Evolutionary conservation across 2,888 invertebrate species (phyloP).

Genomic region (Polydrusus cervinus): DNA sequence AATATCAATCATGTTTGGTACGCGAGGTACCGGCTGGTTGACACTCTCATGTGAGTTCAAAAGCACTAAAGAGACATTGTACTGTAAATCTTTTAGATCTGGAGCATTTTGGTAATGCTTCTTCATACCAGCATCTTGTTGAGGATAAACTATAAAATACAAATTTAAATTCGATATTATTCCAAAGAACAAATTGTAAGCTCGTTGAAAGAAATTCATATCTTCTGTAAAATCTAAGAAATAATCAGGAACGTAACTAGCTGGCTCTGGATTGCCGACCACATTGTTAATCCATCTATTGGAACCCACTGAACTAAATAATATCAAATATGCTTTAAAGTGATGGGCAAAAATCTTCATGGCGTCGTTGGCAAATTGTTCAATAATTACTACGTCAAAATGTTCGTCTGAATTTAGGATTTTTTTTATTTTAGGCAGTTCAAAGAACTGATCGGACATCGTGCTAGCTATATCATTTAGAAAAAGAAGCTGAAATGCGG

Average conservation of each 20-base stretch:
- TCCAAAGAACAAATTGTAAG: constrained; percentile 71
- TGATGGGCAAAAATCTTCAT: too few species aligned
- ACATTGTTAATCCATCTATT: constrained; percentile 71
- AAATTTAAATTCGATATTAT: constrained; percentile 34
- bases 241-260: constrained; percentile 71
- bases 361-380: constrained; percentile 71
- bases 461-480: background rate
- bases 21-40: constrained; percentile 72
- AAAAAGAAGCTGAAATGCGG: constrained; percentile 30
- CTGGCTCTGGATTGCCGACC: constrained; percentile 72
- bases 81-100: constrained; percentile 56
- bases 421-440: constrained; percentile 46
- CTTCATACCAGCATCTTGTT: constrained; percentile 59
- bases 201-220: constrained; percentile 74
- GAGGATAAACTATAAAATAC: constrained; percentile 57
- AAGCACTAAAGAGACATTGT: constrained; percentile 62
- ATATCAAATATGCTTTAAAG: constrained; percentile 65
- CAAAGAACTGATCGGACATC: constrained; percentile 31
- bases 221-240: constrained; percentile 48
- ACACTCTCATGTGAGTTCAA: constrained; percentile 72
- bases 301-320: constrained; percentile 70
- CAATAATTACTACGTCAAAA: constrained; percentile 66
- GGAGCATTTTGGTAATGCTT: constrained; percentile 62
- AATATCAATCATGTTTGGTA: too few species aligned
- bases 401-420: constrained; percentile 60